Evolutionary conservation across 2,113 vertebrate genomes (phyloP).

Genomic region (Perca fluviatilis): DNA sequence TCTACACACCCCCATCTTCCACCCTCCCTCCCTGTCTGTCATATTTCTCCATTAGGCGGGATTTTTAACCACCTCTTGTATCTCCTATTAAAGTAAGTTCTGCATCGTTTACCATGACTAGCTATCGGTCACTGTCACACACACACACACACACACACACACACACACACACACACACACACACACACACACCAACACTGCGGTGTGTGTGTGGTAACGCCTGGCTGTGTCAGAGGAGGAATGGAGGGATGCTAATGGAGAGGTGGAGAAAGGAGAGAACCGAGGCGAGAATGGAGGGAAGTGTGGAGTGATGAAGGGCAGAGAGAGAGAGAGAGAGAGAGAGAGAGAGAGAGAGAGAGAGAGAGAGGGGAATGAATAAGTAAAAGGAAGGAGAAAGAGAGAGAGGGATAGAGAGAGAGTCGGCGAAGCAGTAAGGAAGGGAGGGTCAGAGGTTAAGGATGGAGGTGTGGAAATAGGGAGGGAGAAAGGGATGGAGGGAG

Average conservation of each 20-base stretch:
- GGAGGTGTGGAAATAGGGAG: constrained; percentile 61
- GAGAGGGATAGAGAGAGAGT: constrained; percentile 21
- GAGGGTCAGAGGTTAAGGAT: constrained; percentile 63
- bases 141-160: constrained; percentile 28
- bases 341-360: constrained; percentile 50
- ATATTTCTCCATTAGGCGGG: constrained; percentile 84
- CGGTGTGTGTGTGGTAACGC: constrained; percentile 67
- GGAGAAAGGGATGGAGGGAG: constrained; percentile 46
- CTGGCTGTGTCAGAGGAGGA: constrained; percentile 76
- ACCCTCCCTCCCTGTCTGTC: constrained; percentile 35
- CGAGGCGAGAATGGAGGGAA: constrained; percentile 12
- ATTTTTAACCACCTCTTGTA: constrained; percentile 88
- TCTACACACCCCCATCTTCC: background rate
- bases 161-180: constrained; percentile 22
- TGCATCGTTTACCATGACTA: constrained; percentile 84
- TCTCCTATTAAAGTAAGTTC: constrained; percentile 86
- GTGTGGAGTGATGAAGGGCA: constrained; percentile 33
- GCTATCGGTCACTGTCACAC: constrained; percentile 86
- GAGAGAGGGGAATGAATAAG: constrained; percentile 13
- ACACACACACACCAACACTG: constrained; percentile 26
- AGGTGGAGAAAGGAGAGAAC: constrained; percentile 23
- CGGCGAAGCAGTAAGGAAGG: constrained; percentile 28
- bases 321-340: constrained; percentile 15
- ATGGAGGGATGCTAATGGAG: constrained; percentile 53
- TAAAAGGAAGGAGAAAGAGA: constrained; percentile 6